Evolutionary conservation across 2,797 vertebrate species (phyloP).

Genomic region (Eutrigla gurnardus): DNA sequence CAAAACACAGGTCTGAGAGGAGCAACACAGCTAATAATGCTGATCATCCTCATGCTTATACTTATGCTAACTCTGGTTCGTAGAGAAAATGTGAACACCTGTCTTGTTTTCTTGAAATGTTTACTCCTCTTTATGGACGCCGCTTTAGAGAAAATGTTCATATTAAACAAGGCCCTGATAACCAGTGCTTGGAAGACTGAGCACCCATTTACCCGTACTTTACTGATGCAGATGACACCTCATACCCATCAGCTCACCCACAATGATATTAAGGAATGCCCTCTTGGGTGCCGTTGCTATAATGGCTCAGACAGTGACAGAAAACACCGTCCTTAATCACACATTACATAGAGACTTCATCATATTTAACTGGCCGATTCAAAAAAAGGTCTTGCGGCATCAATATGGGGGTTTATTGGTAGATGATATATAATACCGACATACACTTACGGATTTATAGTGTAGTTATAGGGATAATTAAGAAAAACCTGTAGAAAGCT

Average conservation of each 20-base stretch:
- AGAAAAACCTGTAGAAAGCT: neutral
- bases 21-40: neutral
- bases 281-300: slow-evolving; percentile 19
- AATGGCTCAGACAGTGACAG: slow-evolving; percentile 25
- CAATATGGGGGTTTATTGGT: neutral
- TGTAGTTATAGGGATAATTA: neutral
- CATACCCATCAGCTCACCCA: slow-evolving; percentile 15
- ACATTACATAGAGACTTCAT: neutral
- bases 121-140: slow-evolving; percentile 2
- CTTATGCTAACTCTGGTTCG: neutral
- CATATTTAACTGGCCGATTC: neutral
- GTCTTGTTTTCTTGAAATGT: slow-evolving; percentile 5
- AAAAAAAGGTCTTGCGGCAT: neutral
- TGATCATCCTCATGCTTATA: slow-evolving; percentile 1
- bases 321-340: neutral
- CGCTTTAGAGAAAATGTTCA: slow-evolving; percentile 23
- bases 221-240: slow-evolving; percentile 16
- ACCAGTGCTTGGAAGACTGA: slow-evolving; percentile 1
- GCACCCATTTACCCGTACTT: slow-evolving; percentile 41
- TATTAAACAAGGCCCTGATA: slow-evolving; percentile 14
- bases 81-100: neutral
- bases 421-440: too few species aligned
- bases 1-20: neutral
- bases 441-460: neutral
- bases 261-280: slow-evolving; percentile 16